A percentile compares a stretch with the other conserved stretches of the same genome.
phyloP scores from a whole-genome alignment of 2,797 vertebrate species.

The Anolis apletophallus region DNA sequence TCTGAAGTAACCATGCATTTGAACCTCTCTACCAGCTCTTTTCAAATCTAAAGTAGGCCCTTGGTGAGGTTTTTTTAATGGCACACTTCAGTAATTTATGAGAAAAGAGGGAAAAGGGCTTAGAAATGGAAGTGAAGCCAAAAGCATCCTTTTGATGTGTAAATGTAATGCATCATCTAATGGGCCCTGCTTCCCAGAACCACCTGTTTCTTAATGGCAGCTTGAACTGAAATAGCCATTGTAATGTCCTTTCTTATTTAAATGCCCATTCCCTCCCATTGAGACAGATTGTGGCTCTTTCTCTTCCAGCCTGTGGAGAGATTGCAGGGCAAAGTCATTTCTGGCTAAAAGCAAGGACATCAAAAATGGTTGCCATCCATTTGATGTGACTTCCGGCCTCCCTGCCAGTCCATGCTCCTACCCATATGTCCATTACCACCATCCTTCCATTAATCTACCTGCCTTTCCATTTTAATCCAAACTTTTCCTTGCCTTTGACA shows the following conservation, averaged over 20 bases:
- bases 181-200: background rate
- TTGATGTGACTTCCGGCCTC: constrained; percentile 25
- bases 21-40: too few species aligned
- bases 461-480: fast-evolving
- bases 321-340: constrained; percentile 52
- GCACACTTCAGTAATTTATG: background rate
- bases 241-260: constrained; percentile 47
- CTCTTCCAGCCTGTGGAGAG: constrained; percentile 11
- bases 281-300: constrained; percentile 48
- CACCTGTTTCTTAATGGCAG: fast-evolving
- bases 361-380: background rate
- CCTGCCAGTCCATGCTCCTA: background rate
- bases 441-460: background rate
- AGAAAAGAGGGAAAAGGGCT: background rate
- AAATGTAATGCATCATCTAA: constrained; percentile 38
- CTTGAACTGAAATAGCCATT: constrained; percentile 52
- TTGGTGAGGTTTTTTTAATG: too few species aligned
- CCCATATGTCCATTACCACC: too few species aligned
- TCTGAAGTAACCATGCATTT: too few species aligned
- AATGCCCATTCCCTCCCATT: background rate
- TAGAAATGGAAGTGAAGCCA: background rate
- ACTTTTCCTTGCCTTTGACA: background rate
- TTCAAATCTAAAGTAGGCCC: too few species aligned
- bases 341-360: constrained; percentile 42
- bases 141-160: constrained; percentile 25